Conservation (phyloP, 2,113 vertebrate species). For the Pterocles burchelli region DNA sequence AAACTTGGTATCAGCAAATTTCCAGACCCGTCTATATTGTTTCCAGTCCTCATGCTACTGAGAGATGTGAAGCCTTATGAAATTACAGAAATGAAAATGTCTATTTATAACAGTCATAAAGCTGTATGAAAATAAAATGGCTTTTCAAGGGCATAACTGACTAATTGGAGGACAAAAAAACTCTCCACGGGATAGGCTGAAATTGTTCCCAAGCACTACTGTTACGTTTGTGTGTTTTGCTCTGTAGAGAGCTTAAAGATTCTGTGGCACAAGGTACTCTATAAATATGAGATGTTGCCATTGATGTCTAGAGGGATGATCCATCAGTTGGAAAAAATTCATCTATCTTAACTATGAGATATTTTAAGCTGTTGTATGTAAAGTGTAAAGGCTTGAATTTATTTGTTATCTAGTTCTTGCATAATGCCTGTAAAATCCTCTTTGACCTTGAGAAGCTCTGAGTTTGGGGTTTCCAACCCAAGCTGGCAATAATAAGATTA, state of each 20-base stretch:
- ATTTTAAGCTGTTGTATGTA: background rate
- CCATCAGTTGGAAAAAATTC: background rate
- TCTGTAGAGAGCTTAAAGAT: background rate
- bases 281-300: background rate
- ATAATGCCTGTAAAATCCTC: background rate
- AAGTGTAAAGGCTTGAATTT: background rate
- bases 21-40: background rate
- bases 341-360: background rate
- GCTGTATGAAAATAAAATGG: background rate
- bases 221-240: background rate
- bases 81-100: background rate
- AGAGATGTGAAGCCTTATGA: background rate
- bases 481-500: background rate
- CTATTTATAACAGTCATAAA: background rate
- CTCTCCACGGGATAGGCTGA: background rate
- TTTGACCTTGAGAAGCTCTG: slow-evolving; percentile 37
- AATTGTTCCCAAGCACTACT: background rate
- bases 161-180: background rate
- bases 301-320: slow-evolving; percentile 33
- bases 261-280: background rate
- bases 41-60: background rate
- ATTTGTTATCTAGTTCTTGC: background rate
- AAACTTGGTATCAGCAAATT: background rate
- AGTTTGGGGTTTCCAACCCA: background rate
- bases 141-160: background rate